Evolutionary conservation across 1,140 invertebrate species (phyloP), one percentile per base, ranked within the genome.

Genomic region (Andrena cerasifolii): DNA sequence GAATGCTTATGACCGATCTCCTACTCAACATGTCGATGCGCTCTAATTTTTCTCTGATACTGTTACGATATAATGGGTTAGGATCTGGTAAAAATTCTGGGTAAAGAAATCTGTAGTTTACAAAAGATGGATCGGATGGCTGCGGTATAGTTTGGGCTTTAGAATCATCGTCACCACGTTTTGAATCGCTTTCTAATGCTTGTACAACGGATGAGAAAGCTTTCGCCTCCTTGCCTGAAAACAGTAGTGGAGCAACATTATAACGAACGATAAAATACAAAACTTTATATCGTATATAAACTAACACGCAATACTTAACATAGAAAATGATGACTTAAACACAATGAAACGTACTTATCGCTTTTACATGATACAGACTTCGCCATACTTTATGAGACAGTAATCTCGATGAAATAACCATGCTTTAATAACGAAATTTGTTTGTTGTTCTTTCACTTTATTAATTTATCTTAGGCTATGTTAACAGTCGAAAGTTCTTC

Each of bases 51-150:
- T 99, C 99, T 80, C 95, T 92, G 0, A 99, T 87, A 24, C 91
- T 84, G 92, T 99, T 98, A 78, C 99, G 92, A 88, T 94, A 95
- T 89, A 95, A 92, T 12, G 95, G 93, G 79, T 96, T 95, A 0
- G 97, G 97, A 91, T 97, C 95, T 3, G 98, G 98, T 58, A 99
- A 91, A 94, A 99, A 99, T 93, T 99, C 99, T 7, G 98, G 98
- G 93, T 98, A 99, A 43, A 96, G 93, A 91, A 96, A 95, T 87
- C 98, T 80, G 65, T 89, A 88, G 31, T 62, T 71, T 53, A 3
- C 1, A 5, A 40, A 5, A 58, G n/a, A 1, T 16, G 0, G n/a
- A n/a, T 47, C 3, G 2, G 10, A 7, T 26, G 16, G 21, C 0
- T 33, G 5, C 51, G 63, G 8, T 5, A 4, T 26, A 10, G 3